Percentiles rank a stretch among this genome's conserved stretches.
Conservation (phyloP, 2,113 vertebrate genomes). For the Felis catus region F.catus_Fca126_mat1.0 CM031419.1:66920001-66920500, state of each 20-base stretch:
- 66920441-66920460: conserved; percentile 14
- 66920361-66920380: not conserved
- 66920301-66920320: not conserved
- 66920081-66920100: not conserved
- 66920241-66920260: not conserved
- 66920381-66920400: not conserved
- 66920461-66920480: not conserved
- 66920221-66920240: not conserved
- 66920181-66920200: not conserved
- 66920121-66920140: not conserved
- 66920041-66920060: not conserved
- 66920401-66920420: not conserved
- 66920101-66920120: not conserved
- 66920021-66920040: not conserved
- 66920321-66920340: not conserved
- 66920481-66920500: not conserved
- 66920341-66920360: not conserved
- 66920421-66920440: not conserved
- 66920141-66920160: not conserved
- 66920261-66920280: not conserved
- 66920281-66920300: not conserved
- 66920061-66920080: not conserved
- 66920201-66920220: not conserved
- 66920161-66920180: not conserved
- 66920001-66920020: not conserved